These are phyloP conservation scores for Montipora capitata DNA, from an alignment of 92 coral and sea anemone species.

Conservation along the genomic window DNA sequence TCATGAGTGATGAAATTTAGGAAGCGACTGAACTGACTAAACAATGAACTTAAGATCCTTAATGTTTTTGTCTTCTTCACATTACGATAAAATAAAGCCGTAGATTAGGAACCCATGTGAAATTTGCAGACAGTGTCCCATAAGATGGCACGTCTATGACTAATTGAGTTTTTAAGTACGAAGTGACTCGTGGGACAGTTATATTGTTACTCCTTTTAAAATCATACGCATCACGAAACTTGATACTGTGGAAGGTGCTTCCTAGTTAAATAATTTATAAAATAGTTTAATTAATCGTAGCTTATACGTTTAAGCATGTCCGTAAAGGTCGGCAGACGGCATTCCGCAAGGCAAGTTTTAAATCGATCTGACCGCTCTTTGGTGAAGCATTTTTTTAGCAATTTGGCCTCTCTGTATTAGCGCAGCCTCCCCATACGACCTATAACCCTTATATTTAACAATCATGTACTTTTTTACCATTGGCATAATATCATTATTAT, in stretches of 20 bases:
- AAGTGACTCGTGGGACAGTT: background rate
- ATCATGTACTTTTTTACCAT: too few species aligned
- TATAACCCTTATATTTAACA: too few species aligned
- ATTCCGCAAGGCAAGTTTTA: slow-evolving; percentile 14
- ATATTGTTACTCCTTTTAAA: background rate
- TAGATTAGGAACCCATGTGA: background rate
- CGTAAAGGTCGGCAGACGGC: background rate
- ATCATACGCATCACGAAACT: background rate
- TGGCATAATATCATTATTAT: too few species aligned
- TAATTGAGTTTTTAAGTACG: background rate
- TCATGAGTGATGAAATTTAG: background rate
- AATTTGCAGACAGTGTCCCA: background rate
- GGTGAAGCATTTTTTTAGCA: background rate
- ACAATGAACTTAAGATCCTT: background rate
- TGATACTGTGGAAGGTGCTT: background rate
- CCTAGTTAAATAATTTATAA: background rate
- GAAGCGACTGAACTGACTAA: background rate
- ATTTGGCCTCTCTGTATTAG: background rate
- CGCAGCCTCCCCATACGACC: background rate
- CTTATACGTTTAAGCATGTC: background rate
- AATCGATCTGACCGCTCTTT: background rate
- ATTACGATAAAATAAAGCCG: background rate
- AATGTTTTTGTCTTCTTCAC: background rate
- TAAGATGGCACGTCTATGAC: background rate
- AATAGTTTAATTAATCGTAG: background rate